Percentiles rank a stretch among this genome's conserved stretches.
Evolutionary conservation across 1,140 invertebrate genomes (phyloP).

Genomic region (Apis cerana): DNA sequence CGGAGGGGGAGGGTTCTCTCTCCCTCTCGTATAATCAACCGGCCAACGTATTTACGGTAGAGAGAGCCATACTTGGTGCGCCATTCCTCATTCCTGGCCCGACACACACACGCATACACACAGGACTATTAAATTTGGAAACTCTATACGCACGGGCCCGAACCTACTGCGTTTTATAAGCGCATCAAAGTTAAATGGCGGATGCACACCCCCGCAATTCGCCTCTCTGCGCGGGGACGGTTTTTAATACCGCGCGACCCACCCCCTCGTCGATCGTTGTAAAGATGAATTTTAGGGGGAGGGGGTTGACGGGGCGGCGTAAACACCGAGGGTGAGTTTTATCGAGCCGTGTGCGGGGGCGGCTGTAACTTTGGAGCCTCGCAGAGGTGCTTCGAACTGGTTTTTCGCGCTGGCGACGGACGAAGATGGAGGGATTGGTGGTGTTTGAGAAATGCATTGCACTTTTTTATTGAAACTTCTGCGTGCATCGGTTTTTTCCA

Average conservation of each 20-base stretch:
- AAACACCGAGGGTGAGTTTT: no score
- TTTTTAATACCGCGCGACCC: slow-evolving; percentile 18
- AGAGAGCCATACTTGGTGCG: slow-evolving; percentile 66
- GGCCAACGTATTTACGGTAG: slow-evolving; percentile 71
- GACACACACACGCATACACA: slow-evolving; percentile 55
- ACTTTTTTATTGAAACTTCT: no score
- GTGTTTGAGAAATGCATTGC: no score
- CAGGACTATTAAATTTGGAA: neutral
- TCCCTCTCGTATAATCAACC: slow-evolving; percentile 71
- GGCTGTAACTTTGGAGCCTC: no score
- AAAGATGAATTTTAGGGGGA: slow-evolving; percentile 5
- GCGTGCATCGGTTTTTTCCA: no score
- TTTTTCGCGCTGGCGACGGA: no score
- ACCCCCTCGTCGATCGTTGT: neutral
- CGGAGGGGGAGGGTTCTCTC: slow-evolving; percentile 14
- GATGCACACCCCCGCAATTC: slow-evolving; percentile 65
- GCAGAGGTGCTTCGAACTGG: no score
- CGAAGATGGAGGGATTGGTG: no score
- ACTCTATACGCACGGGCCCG: slow-evolving; percentile 20
- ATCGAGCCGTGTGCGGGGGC: no score
- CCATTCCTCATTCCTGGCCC: slow-evolving; percentile 72
- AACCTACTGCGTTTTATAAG: slow-evolving; percentile 74
- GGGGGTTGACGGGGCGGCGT: neutral
- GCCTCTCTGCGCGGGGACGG: slow-evolving; percentile 6
- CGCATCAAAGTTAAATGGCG: slow-evolving; percentile 75